Evolutionary conservation across 2,888 invertebrate species (phyloP), one percentile per base, ranked within the genome.

Genomic region (Latheticus oryzae): DNA sequence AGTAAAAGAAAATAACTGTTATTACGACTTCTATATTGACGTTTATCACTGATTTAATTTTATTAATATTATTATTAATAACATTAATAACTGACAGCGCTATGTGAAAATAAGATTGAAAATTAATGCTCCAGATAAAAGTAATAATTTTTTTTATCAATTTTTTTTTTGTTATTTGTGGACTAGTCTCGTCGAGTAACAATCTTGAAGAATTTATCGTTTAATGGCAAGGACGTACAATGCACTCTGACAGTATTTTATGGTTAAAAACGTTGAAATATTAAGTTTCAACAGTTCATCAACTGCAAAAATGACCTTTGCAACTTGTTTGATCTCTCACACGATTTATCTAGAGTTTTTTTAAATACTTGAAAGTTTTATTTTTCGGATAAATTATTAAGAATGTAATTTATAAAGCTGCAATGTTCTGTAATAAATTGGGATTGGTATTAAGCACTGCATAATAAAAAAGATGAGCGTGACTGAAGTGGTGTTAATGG

Each of bases 191-290:
- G 50, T n/a, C 35, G 38, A 51, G 24, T 38, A 17, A 51, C 40
- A 19, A 38, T 12, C 30, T 51, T 38, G 12, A 51, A 40, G 51
- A 16, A 26, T 26, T 48, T 35, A 9, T 19, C 21, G 24, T 37
- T 54, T 54, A 54, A 54, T 54, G 54, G 54, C 54, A 54, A 54
- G 54, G 54, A 54, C 54, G 54, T 45, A 32, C 54, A 24, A 45
- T 54, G 54, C 54, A 54, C 43, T 35, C 45, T 8, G 11, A 1
- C 35, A 33, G 17, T 30, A 51, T 35, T 48, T 48, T 24, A 42
- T 16, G 23, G 21, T 5, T 7, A 21, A 7, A 21, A 21, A 21
- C 7, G n/a, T n/a, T n/a, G n/a, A n/a, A n/a, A n/a, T n/a, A n/a
- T 32, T 45, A 45, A 11, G 32, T 45, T 45, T 45, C 19, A 19